These are phyloP conservation scores for Watsonalla cultraria DNA, from an alignment of 2,888 invertebrate species.

Conservation along the genomic window DNA sequence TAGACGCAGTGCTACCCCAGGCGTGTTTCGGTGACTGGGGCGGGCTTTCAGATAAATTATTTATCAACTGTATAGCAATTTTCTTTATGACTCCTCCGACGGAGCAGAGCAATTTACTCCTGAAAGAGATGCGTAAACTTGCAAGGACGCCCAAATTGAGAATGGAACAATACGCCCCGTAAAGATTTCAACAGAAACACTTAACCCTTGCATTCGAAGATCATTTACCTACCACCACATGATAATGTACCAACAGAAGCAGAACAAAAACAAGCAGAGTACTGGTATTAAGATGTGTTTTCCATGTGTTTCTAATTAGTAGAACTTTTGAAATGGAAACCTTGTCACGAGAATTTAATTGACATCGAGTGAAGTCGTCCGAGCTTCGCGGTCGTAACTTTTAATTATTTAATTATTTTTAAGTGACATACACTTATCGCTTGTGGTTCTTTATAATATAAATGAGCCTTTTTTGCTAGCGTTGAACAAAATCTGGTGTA, in stretches of 20 bases:
- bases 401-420: conserved; percentile 44
- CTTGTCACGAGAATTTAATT: conserved; percentile 55
- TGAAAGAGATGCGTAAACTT: conserved; percentile 78
- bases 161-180: conserved; percentile 63
- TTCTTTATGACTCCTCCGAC: conserved; percentile 79
- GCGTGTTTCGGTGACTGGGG: conserved; percentile 75
- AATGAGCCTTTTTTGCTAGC: conserved; percentile 21
- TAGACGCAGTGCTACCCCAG: conserved; percentile 61
- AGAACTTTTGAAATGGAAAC: conserved; percentile 48
- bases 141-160: conserved; percentile 72
- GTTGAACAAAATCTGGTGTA: conserved; percentile 18
- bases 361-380: conserved; percentile 45
- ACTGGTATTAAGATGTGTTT: conserved; percentile 22
- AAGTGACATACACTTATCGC: conserved; percentile 19
- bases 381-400: conserved; percentile 39
- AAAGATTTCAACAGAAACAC: conserved; percentile 66
- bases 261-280: conserved; percentile 21
- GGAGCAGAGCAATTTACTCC: conserved; percentile 76
- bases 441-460: conserved; percentile 28
- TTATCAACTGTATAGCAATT: conserved; percentile 80
- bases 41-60: conserved; percentile 78
- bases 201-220: conserved; percentile 17
- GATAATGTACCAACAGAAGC: not conserved
- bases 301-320: conserved; percentile 58
- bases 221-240: conserved; percentile 7